These are phyloP conservation scores for Drosophila sproati DNA, from an alignment of 1,140 invertebrate species.

Conservation along the genomic window DNA sequence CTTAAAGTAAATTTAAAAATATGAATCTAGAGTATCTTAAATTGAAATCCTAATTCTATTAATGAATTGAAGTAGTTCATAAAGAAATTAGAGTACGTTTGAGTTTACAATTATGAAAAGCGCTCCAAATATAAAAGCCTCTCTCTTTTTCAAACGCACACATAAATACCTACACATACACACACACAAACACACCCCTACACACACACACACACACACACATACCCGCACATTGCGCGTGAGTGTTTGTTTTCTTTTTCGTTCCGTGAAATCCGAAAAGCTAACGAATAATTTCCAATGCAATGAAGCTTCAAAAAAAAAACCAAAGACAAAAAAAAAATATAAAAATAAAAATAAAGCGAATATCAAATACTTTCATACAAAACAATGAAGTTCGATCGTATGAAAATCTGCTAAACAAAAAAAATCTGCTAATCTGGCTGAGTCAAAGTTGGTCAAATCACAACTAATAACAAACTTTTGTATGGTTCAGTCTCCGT, in stretches of 20 bases:
- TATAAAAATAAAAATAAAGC: constrained; percentile 21
- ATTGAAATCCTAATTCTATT: background rate
- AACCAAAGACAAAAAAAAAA: constrained; percentile 10
- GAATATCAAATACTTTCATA: constrained; percentile 21
- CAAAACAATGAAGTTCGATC: constrained; percentile 35
- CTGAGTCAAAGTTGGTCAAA: constrained; percentile 87
- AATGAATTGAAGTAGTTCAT: constrained; percentile 10
- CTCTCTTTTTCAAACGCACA: constrained; percentile 48
- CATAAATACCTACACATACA: constrained; percentile 31
- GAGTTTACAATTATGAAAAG: background rate
- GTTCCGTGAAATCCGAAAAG: constrained; percentile 35
- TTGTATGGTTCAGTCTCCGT: constrained; percentile 92
- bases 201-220: constrained; percentile 23
- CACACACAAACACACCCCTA: constrained; percentile 30
- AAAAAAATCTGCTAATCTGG: constrained; percentile 85
- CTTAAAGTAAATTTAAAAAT: constrained; percentile 2
- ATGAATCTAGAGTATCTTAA: constrained; percentile 8
- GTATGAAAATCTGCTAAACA: constrained; percentile 41
- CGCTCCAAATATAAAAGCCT: constrained; percentile 41
- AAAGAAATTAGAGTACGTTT: constrained; percentile 10
- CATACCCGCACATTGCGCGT: constrained; percentile 9
- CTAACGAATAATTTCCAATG: constrained; percentile 80
- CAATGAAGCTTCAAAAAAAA: constrained; percentile 70
- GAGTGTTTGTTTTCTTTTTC: constrained; percentile 33
- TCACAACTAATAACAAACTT: constrained; percentile 88